Percentiles rank a stretch among this genome's conserved stretches.
Evolutionary conservation across 2,888 invertebrate species (phyloP).

Genomic region (Patella caerulea): DNA sequence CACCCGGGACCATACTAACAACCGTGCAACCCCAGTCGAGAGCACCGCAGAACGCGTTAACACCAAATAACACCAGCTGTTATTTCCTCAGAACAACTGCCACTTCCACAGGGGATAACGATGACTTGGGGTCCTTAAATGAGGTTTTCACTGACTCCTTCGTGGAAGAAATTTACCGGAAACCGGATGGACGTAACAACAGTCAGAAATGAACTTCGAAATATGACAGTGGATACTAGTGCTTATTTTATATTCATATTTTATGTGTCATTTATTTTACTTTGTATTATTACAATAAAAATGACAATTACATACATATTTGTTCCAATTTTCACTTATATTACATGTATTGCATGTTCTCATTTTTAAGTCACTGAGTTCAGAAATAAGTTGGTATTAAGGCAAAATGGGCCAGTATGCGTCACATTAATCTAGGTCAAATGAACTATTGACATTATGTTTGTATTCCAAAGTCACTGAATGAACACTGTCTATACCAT

Average conservation of each 20-base stretch:
- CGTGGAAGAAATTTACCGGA: too few relatives aligned
- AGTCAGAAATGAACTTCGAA: background rate
- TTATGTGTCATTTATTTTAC: background rate
- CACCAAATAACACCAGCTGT: too few relatives aligned
- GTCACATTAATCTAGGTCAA: background rate
- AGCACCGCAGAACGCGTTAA: too few relatives aligned
- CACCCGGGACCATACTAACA: background rate
- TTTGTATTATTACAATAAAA: background rate
- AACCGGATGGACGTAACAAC: too few relatives aligned
- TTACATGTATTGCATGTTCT: constrained; percentile 3
- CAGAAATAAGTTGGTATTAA: background rate
- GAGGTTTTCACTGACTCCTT: too few relatives aligned
- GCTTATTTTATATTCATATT: background rate
- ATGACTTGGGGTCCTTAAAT: too few relatives aligned
- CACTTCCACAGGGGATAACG: too few relatives aligned
- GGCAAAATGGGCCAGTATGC: background rate
- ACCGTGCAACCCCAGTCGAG: background rate
- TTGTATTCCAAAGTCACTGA: background rate
- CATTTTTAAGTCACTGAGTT: background rate
- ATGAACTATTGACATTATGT: background rate
- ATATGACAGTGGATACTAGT: background rate
- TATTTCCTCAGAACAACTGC: too few relatives aligned
- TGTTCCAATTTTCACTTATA: background rate
- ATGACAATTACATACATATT: background rate
- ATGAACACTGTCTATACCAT: constrained; percentile 27